Conservation (phyloP, 2,113 vertebrate species). For the Silurus meridionalis region DNA sequence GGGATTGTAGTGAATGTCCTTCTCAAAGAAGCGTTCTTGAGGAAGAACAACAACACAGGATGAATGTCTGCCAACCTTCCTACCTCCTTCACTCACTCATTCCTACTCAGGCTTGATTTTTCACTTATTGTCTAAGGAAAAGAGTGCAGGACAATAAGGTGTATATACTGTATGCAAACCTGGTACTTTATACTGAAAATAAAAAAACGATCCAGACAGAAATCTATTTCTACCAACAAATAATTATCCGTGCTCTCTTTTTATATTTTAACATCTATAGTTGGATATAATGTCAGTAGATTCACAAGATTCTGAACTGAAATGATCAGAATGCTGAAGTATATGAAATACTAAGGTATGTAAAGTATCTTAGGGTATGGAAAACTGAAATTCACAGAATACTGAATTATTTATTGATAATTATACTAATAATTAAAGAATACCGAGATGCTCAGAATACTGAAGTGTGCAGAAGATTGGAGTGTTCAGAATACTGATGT, state of each 20-base stretch:
- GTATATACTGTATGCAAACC: too few relatives aligned
- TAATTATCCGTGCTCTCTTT: neutral
- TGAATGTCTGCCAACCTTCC: constrained; percentile 13
- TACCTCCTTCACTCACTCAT: neutral
- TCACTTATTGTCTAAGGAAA: neutral
- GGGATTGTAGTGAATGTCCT: constrained; percentile 35
- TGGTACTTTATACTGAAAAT: too few relatives aligned
- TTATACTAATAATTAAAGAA: neutral
- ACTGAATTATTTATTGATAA: too few relatives aligned
- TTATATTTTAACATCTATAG: neutral
- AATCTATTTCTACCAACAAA: neutral
- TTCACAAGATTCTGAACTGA: neutral
- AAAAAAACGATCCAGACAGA: too few relatives aligned
- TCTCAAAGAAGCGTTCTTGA: constrained; percentile 17
- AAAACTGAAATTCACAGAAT: neutral
- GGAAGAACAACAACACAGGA: constrained; percentile 38
- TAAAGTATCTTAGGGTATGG: too few relatives aligned
- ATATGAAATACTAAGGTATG: neutral
- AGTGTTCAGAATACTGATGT: neutral
- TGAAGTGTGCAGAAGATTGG: neutral
- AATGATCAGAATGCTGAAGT: neutral
- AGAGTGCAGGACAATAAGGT: neutral
- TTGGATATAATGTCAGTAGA: neutral
- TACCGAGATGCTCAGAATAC: neutral
- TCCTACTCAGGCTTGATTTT: neutral